Base-by-base conservation (phyloP, 2,797 vertebrate genomes). In the Tokudaia tokunoshimensis region DNA sequence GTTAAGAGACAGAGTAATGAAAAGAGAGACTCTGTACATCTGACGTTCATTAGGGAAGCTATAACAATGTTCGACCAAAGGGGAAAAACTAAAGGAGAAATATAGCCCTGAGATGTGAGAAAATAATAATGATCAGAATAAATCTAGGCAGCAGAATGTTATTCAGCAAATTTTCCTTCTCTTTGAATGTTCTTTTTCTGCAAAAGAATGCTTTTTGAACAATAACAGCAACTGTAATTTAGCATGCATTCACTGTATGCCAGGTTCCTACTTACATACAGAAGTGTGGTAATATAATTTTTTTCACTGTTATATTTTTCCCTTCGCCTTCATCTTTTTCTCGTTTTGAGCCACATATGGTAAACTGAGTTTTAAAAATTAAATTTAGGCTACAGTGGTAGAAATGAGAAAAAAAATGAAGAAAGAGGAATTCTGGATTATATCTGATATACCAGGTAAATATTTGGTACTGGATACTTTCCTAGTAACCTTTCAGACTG, bases 101-200 rank as follows among this genome's bases (percentile, higher is more conserved):
- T 1, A 75, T 5, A 80, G n/a, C 92, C 6, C 2, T 52, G 37
- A 89, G 90, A 92, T 26, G 55, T 92, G 20, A 87, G 80, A 94
- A 96, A 76, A 93, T 44, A 86, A 94, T 92, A 72, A 94, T n/a
- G 75, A 95, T 92, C 26, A 92, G 55, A 65, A 94, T 70, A 37
- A 81, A 92, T 95, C 65, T 87, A 96, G 41, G 67, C 2, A 96
- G 93, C 12, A 94, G 79, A 90, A 93, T 87, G 57, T 78, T 59
- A 91, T 59, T 95, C 34, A 95, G 61, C 8, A 52, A 44, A 29
- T 52, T 91, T 79, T 34, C 37, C 52, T 47, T 94, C 14, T 34
- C 22, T 89, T 92, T 96, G 52, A 94, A 65, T 9, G 37, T 94
- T 63, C 80, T 61, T 89, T 92, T 96, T 86, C 67, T 93, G 41